These are phyloP conservation scores for Sebastiscus albofasciatus DNA, from an alignment of 2,797 vertebrate genomes.

Conservation along the genomic window DNA sequence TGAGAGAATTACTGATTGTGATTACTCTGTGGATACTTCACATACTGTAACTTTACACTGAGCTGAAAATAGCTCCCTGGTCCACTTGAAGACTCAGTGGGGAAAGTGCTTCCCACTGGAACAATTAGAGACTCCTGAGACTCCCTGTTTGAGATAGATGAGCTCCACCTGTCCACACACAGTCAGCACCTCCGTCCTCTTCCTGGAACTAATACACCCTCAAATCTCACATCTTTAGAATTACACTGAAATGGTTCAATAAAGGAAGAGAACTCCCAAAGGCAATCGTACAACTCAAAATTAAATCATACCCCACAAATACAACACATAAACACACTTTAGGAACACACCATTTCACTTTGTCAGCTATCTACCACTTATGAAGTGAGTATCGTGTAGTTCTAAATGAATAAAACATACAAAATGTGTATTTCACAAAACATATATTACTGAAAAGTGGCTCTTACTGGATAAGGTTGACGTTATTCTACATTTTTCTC, in stretches of 20 bases:
- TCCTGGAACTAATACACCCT: neutral
- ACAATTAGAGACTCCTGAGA: constrained; percentile 77
- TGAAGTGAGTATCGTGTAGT: neutral
- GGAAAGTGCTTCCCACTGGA: constrained; percentile 77
- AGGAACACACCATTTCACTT: neutral
- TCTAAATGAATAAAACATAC: neutral
- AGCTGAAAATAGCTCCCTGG: constrained; percentile 83
- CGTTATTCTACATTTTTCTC: neutral
- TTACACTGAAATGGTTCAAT: constrained; percentile 1
- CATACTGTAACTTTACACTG: constrained; percentile 87
- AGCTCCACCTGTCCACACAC: constrained; percentile 70
- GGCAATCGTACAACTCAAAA: neutral
- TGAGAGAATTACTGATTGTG: constrained; percentile 71
- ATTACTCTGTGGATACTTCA: constrained; percentile 87
- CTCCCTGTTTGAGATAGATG: constrained; percentile 56
- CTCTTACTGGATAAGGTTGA: neutral
- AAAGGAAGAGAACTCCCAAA: neutral
- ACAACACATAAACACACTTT: neutral
- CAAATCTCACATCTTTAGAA: neutral
- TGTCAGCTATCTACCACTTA: neutral
- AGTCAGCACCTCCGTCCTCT: constrained; percentile 38
- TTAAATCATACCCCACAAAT: neutral
- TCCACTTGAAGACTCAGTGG: constrained; percentile 77
- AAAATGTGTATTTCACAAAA: neutral
- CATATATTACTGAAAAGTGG: neutral